Percentiles rank a stretch among this genome's conserved stretches.
phyloP scores from a whole-genome alignment of 2,888 invertebrate species.

The Darwinula stevensoni region DNA sequence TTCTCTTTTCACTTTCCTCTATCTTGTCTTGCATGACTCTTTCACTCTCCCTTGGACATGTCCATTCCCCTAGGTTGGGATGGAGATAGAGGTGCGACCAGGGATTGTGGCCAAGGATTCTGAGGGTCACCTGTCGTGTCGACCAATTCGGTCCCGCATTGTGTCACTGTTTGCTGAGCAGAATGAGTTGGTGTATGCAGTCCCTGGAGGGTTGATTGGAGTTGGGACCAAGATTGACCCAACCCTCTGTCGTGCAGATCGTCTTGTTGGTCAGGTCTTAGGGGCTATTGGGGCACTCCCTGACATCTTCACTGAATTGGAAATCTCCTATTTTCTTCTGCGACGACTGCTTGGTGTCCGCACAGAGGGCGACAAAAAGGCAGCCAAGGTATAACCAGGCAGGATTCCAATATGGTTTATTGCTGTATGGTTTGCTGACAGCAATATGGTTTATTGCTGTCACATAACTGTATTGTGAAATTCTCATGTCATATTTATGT shows the following conservation, averaged over 20 bases:
- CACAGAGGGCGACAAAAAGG: slow-evolving; percentile 96
- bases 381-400: slow-evolving; percentile 41
- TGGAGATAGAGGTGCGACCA: slow-evolving; percentile 94
- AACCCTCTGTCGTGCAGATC: slow-evolving; percentile 88
- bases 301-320: slow-evolving; percentile 86
- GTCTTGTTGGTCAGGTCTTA: slow-evolving; percentile 85
- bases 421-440: slow-evolving; percentile 1
- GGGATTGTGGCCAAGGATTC: slow-evolving; percentile 89
- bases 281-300: slow-evolving; percentile 91
- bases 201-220: slow-evolving; percentile 93
- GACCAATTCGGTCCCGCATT: slow-evolving; percentile 84
- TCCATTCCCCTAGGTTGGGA: slow-evolving; percentile 36
- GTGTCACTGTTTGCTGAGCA: slow-evolving; percentile 93
- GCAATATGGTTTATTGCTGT: too few species aligned
- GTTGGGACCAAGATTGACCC: slow-evolving; percentile 98
- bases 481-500: too few species aligned
- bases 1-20: slow-evolving; percentile 7
- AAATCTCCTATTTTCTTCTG: slow-evolving; percentile 88
- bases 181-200: slow-evolving; percentile 92
- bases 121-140: slow-evolving; percentile 79
- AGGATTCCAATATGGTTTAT: neutral
- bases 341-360: slow-evolving; percentile 86
- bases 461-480: too few species aligned
- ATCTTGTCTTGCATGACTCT: slow-evolving; percentile 3
- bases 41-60: neutral